Percentiles rank a stretch among this genome's conserved stretches.
Evolutionary conservation across 2,113 vertebrate genomes (phyloP).

Genomic region (Urocynchramus pylzowi): DNA sequence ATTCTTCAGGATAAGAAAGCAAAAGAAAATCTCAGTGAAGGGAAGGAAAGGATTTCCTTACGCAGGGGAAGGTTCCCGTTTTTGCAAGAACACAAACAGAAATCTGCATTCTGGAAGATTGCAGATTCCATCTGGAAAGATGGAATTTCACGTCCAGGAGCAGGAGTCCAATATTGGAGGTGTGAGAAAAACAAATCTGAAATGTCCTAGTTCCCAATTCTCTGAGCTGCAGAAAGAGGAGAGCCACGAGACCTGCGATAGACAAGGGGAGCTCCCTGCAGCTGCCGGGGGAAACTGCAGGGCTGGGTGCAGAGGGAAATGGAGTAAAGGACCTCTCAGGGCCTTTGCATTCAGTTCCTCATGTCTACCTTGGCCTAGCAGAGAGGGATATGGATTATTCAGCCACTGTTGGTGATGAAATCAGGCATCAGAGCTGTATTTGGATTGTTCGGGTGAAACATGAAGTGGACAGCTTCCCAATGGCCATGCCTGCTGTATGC

Average conservation of each 20-base stretch:
- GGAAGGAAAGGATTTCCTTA: neutral
- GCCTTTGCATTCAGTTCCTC: neutral
- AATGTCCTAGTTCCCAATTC: neutral
- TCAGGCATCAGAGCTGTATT: neutral
- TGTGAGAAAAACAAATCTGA: neutral
- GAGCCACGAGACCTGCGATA: neutral
- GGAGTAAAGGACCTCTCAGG: neutral
- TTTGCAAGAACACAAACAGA: neutral
- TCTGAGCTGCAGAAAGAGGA: neutral
- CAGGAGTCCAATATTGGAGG: neutral
- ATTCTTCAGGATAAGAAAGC: neutral
- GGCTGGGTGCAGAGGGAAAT: neutral
- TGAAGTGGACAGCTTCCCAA: too few relatives aligned
- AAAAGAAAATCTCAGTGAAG: neutral
- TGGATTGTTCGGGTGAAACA: neutral
- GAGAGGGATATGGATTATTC: neutral
- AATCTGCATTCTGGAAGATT: neutral
- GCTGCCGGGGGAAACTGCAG: accelerated
- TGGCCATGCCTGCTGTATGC: neutral
- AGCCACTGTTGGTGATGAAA: neutral
- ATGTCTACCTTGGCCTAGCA: neutral
- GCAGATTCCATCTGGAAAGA: neutral
- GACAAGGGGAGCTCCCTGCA: neutral
- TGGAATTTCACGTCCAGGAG: neutral
- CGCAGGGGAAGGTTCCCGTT: accelerated